Conservation (phyloP, 2,113 vertebrate genomes). For the Phaethornis superciliosus region DNA sequence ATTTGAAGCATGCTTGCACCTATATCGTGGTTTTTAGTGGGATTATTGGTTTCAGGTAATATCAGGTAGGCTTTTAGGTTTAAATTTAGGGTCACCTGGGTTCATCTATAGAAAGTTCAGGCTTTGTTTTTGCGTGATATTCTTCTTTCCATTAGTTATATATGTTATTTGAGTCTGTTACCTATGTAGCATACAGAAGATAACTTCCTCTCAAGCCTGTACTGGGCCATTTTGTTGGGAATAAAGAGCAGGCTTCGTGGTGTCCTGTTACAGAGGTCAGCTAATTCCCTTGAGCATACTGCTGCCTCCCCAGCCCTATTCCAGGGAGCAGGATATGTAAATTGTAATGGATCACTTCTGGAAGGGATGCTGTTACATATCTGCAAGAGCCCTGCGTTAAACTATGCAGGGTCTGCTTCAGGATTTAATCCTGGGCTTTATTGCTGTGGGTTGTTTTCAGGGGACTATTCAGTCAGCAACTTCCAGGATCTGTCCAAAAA, state of each 20-base stretch:
- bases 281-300: background rate
- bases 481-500: background rate
- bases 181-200: background rate
- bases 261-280: background rate
- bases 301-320: background rate
- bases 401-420: background rate
- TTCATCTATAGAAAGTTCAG: background rate
- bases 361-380: background rate
- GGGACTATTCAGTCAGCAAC: background rate
- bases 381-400: background rate
- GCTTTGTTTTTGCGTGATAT: background rate
- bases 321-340: rapidly evolving
- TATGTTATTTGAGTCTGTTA: background rate
- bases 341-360: background rate
- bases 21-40: background rate
- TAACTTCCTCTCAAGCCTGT: background rate
- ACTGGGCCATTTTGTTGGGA: background rate
- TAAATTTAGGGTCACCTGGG: background rate
- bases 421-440: background rate
- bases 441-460: background rate
- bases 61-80: background rate
- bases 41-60: background rate
- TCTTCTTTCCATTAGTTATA: background rate
- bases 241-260: background rate
- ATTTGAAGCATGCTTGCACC: background rate